Evolutionary conservation across 1,140 invertebrate species (phyloP).

Genomic region (Belonocnema kinseyi): DNA sequence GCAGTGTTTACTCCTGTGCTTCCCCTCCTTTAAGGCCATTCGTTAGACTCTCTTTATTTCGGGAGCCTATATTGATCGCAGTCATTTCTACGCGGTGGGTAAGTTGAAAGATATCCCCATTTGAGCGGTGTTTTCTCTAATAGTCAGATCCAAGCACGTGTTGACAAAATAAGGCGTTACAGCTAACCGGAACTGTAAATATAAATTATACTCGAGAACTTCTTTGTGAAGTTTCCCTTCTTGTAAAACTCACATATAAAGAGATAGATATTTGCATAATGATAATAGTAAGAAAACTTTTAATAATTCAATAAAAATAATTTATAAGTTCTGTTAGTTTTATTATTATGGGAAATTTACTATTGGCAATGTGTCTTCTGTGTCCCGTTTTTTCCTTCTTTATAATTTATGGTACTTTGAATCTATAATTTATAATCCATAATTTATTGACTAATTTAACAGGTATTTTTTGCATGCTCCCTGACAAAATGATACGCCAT

Average conservation of each 20-base stretch:
- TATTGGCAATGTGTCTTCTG: neutral
- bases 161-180: slow-evolving; percentile 4
- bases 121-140: neutral
- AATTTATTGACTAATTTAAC: neutral
- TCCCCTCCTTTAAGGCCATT: neutral
- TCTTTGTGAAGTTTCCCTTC: no score
- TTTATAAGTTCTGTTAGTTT: neutral
- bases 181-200: neutral
- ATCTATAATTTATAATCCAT: neutral
- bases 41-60: neutral
- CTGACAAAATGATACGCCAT: neutral
- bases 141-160: neutral
- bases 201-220: neutral
- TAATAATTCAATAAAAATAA: no score
- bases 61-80: slow-evolving; percentile 13
- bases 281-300: no score
- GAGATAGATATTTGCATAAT: no score
- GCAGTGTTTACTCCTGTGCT: slow-evolving; percentile 1
- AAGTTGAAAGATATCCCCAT: neutral
- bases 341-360: neutral
- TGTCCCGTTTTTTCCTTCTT: neutral
- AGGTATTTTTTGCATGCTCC: neutral
- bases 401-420: neutral
- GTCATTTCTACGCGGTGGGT: neutral
- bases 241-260: no score